Conservation (phyloP, 2,797 vertebrate species). For the Sebastes elongatus region DNA sequence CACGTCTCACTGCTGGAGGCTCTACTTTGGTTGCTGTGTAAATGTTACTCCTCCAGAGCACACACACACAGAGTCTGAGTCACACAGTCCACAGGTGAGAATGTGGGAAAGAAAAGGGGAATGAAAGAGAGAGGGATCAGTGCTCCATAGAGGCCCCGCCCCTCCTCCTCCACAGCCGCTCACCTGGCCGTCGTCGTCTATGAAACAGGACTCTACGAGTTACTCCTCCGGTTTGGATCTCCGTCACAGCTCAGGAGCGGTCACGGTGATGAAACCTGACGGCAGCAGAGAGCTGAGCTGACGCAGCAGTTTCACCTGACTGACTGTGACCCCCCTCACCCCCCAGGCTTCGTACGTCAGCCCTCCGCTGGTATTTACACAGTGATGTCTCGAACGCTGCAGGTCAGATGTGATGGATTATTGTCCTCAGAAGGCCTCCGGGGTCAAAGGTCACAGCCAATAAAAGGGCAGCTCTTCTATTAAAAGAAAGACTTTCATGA, state of each 20-base stretch:
- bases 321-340: too few relatives aligned
- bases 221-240: constrained; percentile 34
- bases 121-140: constrained; percentile 36
- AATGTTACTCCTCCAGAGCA: constrained; percentile 2
- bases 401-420: constrained; percentile 2
- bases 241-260: not conserved
- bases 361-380: constrained; percentile 18
- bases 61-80: constrained; percentile 5
- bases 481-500: not conserved
- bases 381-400: not conserved
- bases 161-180: constrained; percentile 10
- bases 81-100: not conserved
- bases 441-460: constrained; percentile 6
- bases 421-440: not conserved
- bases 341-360: not conserved
- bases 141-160: not conserved
- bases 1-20: not conserved
- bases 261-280: not conserved
- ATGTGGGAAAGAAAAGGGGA: constrained; percentile 3
- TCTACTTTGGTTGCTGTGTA: not conserved
- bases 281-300: not conserved
- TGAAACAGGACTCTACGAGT: constrained; percentile 42
- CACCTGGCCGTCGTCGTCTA: constrained; percentile 29
- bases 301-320: not conserved
- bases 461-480: not conserved